Conservation (phyloP, 2,113 vertebrate genomes). For the Etheostoma cragini region DNA sequence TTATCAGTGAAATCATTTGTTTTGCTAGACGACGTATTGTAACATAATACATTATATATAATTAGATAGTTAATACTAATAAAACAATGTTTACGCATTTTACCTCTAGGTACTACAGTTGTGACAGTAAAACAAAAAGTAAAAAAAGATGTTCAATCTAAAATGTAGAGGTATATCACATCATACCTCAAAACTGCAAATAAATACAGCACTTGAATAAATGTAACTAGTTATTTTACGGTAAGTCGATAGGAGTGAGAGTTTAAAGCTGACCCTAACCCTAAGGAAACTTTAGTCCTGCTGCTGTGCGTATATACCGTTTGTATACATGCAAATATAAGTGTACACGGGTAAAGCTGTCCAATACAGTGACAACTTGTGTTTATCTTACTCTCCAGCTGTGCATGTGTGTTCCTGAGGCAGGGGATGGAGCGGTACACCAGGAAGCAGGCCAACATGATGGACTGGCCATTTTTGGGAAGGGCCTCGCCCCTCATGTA, state of each 20-base stretch:
- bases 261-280: neutral
- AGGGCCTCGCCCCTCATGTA: constrained; percentile 87
- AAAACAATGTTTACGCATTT: neutral
- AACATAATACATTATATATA: neutral
- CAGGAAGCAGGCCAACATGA: constrained; percentile 92
- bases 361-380: neutral
- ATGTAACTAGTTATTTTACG: neutral
- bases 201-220: neutral
- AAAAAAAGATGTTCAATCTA: neutral
- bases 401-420: constrained; percentile 80
- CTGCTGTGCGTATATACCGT: neutral
- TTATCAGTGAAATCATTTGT: too few relatives aligned
- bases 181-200: neutral
- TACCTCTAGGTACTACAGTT: too few relatives aligned
- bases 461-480: constrained; percentile 77
- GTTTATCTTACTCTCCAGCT: constrained; percentile 87
- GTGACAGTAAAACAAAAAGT: too few relatives aligned
- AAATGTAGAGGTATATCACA: neutral
- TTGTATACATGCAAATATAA: constrained; percentile 17
- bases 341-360: neutral
- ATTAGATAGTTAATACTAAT: neutral
- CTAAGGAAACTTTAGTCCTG: neutral
- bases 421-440: constrained; percentile 92
- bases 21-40: neutral
- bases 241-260: neutral